A percentile compares a stretch with the other conserved stretches of the same genome.
Conservation (phyloP, 2,888 invertebrate genomes). For the Tipula lateralis region DNA sequence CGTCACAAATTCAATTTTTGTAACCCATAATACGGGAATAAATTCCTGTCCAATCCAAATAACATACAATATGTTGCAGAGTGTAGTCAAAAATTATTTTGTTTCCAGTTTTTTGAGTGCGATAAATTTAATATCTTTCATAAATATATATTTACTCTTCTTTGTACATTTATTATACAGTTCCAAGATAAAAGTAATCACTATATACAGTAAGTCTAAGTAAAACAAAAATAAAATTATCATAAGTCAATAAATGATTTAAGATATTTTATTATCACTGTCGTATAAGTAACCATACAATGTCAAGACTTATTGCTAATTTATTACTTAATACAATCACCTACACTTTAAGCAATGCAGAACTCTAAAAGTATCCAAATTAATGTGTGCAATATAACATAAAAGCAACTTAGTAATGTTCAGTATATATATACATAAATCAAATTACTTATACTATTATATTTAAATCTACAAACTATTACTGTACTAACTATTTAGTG, state of each 20-base stretch:
- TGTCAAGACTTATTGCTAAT: neutral
- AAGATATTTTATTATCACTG: neutral
- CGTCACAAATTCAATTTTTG: too few species aligned
- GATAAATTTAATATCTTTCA: neutral
- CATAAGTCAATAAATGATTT: neutral
- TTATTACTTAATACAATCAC: neutral
- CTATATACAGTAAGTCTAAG: neutral
- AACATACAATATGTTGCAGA: too few species aligned
- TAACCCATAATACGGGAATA: too few species aligned
- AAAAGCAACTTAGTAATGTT: neutral
- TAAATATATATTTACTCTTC: neutral
- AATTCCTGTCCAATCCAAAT: too few species aligned
- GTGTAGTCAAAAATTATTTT: neutral
- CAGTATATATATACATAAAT: neutral
- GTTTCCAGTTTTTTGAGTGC: neutral
- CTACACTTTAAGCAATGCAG: neutral
- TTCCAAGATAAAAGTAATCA: neutral
- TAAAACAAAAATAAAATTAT: neutral
- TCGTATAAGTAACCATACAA: neutral
- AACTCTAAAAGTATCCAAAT: neutral
- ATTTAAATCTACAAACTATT: neutral
- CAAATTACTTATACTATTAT: neutral
- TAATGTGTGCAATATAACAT: neutral
- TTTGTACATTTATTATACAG: neutral
- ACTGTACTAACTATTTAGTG: neutral